Evolutionary conservation across 1,140 invertebrate species (phyloP).

Genomic region (Aphaenogaster rudis): DNA sequence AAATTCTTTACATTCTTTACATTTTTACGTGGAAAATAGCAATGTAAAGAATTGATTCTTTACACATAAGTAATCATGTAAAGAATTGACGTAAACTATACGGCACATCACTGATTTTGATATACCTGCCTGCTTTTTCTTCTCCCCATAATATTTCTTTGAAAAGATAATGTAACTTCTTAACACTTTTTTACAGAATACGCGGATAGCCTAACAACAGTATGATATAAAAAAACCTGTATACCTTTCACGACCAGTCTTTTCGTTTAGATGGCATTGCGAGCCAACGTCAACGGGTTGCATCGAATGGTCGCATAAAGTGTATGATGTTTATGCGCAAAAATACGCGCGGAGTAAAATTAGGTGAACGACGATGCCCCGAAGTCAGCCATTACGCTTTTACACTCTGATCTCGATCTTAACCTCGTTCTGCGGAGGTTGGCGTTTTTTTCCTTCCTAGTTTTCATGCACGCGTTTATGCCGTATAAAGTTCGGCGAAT

Average conservation of each 20-base stretch:
- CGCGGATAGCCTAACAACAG: not conserved
- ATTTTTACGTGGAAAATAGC: too few species aligned
- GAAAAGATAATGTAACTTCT: not conserved
- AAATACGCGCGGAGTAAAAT: slow-evolving; percentile 11
- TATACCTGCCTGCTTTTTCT: not conserved
- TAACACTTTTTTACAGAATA: not conserved
- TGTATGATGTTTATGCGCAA: slow-evolving; percentile 12
- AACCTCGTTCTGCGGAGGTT: not conserved
- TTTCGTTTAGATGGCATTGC: not conserved
- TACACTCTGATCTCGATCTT: slow-evolving; percentile 23
- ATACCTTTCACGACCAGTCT: not conserved
- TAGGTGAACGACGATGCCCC: not conserved
- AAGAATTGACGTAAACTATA: too few species aligned
- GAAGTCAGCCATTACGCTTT: not conserved
- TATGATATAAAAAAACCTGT: not conserved
- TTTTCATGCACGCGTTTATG: slow-evolving; percentile 29
- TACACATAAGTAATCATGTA: too few species aligned
- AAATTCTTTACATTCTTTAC: too few species aligned
- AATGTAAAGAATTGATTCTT: too few species aligned
- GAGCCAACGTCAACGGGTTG: not conserved
- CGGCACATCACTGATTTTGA: too few species aligned
- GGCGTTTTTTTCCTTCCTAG: not conserved
- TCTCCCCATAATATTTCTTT: not conserved
- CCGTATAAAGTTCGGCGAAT: slow-evolving; percentile 31
- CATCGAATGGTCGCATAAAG: slow-evolving; percentile 7